phyloP scores from a whole-genome alignment of 2,888 invertebrate species.

The Callosobruchus maculatus region DNA sequence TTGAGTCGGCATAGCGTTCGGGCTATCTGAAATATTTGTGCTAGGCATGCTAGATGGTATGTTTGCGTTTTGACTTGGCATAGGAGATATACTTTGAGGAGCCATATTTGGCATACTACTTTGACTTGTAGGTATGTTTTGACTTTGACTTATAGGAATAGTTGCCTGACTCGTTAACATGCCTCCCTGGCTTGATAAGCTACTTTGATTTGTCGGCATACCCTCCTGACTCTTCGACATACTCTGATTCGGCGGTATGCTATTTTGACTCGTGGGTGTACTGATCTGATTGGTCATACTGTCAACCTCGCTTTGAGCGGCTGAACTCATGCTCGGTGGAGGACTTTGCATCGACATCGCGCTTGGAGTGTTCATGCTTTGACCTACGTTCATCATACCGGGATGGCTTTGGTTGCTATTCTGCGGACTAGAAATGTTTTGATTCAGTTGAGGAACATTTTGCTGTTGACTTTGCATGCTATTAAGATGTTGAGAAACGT shows the following conservation, averaged over 20 bases:
- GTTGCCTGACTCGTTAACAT: neutral
- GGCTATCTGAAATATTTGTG: conserved; percentile 1
- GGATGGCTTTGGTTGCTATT: conserved; percentile 2
- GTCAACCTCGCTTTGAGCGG: neutral
- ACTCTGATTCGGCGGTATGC: conserved; percentile 7
- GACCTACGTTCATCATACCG: neutral
- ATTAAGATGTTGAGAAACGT: conserved; percentile 21
- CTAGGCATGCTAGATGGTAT: neutral
- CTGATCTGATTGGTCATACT: neutral
- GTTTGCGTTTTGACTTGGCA: neutral
- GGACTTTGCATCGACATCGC: conserved; percentile 7
- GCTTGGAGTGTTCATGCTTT: neutral
- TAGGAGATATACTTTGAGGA: neutral
- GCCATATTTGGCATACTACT: conserved; percentile 1
- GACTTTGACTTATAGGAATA: neutral
- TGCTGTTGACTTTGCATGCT: conserved; percentile 12
- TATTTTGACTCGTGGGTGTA: neutral
- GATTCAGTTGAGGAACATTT: neutral
- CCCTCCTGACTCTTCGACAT: conserved; percentile 1
- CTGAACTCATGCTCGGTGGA: conserved; percentile 1
- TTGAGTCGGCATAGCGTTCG: conserved; percentile 6
- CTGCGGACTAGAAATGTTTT: conserved; percentile 10
- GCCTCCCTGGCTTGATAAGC: conserved; percentile 6
- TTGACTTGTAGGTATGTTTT: conserved; percentile 1
- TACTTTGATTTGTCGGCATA: conserved; percentile 1